Evolutionary conservation across 30 jellyfish, hydroid and myxozoan species (phyloP).

Genomic region (Turritopsis dohrnii): DNA sequence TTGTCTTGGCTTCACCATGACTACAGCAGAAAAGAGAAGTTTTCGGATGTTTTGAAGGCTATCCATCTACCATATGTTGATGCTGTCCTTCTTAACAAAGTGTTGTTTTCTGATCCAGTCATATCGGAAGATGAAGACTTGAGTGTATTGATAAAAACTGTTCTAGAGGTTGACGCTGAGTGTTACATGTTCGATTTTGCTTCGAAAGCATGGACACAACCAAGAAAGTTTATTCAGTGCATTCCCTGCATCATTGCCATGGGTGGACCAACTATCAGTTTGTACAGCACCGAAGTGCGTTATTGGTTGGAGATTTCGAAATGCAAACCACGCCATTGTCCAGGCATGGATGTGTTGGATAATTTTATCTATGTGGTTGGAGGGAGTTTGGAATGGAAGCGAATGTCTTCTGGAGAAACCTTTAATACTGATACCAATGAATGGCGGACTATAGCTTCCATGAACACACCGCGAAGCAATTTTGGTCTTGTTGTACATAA

Average conservation of each 20-base stretch:
- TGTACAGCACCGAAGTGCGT: slow-evolving; percentile 51
- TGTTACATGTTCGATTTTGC: neutral
- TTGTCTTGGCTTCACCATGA: slow-evolving; percentile 54
- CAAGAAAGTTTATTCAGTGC: slow-evolving; percentile 66
- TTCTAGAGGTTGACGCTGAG: neutral
- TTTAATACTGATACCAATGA: slow-evolving; percentile 56
- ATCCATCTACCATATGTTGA: slow-evolving; percentile 76
- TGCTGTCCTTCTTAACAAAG: slow-evolving; percentile 26
- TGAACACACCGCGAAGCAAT: slow-evolving; percentile 83
- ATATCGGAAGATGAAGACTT: neutral
- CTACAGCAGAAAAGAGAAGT: slow-evolving; percentile 31
- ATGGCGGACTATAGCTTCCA: slow-evolving; percentile 51
- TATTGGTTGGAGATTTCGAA: slow-evolving; percentile 65
- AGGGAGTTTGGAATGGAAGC: slow-evolving; percentile 92
- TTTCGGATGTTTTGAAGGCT: slow-evolving; percentile 40
- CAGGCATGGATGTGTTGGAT: slow-evolving; percentile 75
- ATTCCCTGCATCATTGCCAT: slow-evolving; percentile 69
- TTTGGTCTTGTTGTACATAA: slow-evolving; percentile 62
- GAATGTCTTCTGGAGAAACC: slow-evolving; percentile 65
- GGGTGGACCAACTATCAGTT: slow-evolving; percentile 82
- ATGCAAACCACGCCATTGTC: slow-evolving; percentile 87
- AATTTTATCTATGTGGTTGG: slow-evolving; percentile 67
- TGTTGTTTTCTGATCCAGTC: neutral
- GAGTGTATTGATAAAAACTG: neutral
- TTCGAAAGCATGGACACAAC: slow-evolving; percentile 48